phyloP scores from a whole-genome alignment of 2,113 vertebrate genomes.

The Gnathonemus longibarbis region DNA sequence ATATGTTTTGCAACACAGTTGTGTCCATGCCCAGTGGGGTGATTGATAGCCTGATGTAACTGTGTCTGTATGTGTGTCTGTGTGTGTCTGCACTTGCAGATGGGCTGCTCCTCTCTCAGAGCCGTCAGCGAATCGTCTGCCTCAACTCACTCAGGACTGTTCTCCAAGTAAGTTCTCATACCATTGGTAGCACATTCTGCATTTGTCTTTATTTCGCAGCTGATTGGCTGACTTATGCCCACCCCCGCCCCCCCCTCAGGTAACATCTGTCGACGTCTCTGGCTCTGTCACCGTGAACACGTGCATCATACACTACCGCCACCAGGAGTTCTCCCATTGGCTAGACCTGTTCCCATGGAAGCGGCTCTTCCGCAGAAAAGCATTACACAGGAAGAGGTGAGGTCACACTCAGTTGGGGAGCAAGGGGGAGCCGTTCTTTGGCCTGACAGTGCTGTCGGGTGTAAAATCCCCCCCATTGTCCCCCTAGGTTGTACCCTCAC shows the following conservation, averaged over 20 bases:
- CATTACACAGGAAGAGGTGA: slow-evolving; percentile 55
- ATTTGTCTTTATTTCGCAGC: not conserved
- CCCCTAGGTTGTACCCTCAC: slow-evolving; percentile 71
- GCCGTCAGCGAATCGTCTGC: slow-evolving; percentile 88
- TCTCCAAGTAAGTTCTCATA: slow-evolving; percentile 62
- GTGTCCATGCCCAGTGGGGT: not conserved
- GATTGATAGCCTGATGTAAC: not conserved
- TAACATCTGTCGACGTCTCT: slow-evolving; percentile 78
- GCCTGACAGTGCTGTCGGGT: not conserved
- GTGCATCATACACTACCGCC: slow-evolving; percentile 94
- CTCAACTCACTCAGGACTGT: slow-evolving; percentile 77
- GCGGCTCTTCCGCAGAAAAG: slow-evolving; percentile 53
- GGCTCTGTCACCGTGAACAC: slow-evolving; percentile 78
- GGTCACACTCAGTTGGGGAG: not conserved
- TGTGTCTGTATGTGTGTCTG: not conserved
- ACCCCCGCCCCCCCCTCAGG: slow-evolving; percentile 55
- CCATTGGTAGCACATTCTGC: not conserved
- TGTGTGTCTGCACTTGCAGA: slow-evolving; percentile 51
- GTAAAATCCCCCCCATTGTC: not conserved
- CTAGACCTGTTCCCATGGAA: slow-evolving; percentile 75
- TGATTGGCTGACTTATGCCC: not conserved
- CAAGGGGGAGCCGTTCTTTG: not conserved
- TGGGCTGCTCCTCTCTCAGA: slow-evolving; percentile 92
- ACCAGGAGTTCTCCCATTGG: slow-evolving; percentile 94
- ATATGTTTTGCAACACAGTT: not conserved